These are phyloP conservation scores for Chlorodrepanis virens DNA, from an alignment of 2,113 vertebrate genomes.

Conservation along the genomic window DNA sequence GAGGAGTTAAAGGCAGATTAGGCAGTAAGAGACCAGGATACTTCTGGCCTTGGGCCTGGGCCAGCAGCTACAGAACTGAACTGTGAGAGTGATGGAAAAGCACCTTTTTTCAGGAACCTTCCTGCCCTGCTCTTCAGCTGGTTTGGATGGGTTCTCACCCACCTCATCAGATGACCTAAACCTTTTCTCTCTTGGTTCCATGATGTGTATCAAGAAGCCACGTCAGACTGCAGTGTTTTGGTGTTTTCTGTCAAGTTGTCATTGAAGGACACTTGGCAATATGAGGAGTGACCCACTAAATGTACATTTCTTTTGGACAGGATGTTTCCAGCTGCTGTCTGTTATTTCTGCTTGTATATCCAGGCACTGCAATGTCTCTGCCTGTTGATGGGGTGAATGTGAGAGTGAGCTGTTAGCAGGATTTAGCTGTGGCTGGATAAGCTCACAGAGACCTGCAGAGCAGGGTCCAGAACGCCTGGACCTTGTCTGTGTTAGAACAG, in stretches of 20 bases:
- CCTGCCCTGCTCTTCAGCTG: not conserved
- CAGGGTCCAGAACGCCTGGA: fast-evolving
- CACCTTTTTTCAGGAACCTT: not conserved
- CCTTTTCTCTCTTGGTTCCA: not conserved
- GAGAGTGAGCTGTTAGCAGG: not conserved
- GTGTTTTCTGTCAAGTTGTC: not conserved
- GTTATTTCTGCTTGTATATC: not conserved
- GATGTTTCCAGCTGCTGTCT: not conserved
- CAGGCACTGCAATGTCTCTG: not conserved
- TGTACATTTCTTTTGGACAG: not conserved
- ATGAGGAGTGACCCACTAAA: not conserved
- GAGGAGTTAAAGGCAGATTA: not conserved
- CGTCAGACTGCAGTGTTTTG: not conserved
- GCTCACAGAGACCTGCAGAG: not conserved
- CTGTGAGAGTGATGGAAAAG: not conserved
- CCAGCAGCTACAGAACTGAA: not conserved
- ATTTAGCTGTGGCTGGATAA: not conserved
- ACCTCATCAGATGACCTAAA: not conserved
- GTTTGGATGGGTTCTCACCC: not conserved
- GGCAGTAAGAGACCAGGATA: not conserved
- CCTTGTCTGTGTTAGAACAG: not conserved
- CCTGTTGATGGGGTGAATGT: not conserved
- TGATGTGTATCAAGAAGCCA: not conserved
- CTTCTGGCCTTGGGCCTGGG: not conserved
- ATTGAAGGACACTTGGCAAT: not conserved